These are phyloP conservation scores for Muscicapa comitata DNA, from an alignment of 2,797 vertebrate species.

Conservation along the genomic window DNA sequence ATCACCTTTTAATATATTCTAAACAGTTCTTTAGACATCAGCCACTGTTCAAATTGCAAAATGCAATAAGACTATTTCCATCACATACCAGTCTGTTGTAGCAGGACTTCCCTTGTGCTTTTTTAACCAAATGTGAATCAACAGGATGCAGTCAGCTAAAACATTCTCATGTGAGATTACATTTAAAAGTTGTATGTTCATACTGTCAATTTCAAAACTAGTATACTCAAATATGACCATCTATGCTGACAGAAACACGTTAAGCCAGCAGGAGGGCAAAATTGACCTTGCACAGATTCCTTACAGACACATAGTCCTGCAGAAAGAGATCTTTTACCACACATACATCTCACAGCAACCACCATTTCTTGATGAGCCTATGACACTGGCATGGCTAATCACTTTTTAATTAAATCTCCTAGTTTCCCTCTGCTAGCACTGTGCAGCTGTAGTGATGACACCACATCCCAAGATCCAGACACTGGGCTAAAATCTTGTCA, in stretches of 20 bases:
- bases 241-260: not conserved
- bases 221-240: not conserved
- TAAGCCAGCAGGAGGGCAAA: not conserved
- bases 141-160: conserved; percentile 29
- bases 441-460: not conserved
- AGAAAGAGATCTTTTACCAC: not conserved
- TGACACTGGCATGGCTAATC: not conserved
- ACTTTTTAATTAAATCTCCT: not conserved
- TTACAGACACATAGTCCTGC: not conserved
- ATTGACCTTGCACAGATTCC: not conserved
- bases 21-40: not conserved
- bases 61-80: not conserved
- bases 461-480: rapidly evolving
- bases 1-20: not conserved
- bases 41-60: not conserved
- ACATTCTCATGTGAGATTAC: not conserved
- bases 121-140: conserved; percentile 9
- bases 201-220: not conserved
- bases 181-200: not conserved
- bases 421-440: not conserved
- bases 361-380: not conserved
- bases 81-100: not conserved
- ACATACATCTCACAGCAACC: not conserved
- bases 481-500: not conserved
- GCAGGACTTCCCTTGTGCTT: not conserved